phyloP scores from a whole-genome alignment of 2,888 invertebrate genomes.

The Uropetala carovei region DNA sequence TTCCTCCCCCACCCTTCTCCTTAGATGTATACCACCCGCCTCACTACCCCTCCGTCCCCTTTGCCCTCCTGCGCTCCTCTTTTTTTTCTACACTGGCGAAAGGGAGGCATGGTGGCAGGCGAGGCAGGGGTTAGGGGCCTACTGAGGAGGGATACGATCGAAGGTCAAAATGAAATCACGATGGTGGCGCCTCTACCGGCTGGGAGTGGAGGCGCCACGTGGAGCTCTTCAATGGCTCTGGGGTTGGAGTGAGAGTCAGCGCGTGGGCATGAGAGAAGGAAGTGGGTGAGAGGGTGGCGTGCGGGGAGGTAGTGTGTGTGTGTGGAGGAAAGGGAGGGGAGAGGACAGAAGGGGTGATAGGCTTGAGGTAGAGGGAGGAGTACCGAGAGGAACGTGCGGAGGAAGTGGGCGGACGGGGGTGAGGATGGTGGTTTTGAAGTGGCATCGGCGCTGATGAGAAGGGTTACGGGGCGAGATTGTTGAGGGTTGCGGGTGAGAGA shows the following conservation, averaged over 20 bases:
- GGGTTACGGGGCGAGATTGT: not conserved
- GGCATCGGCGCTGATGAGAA: too few species aligned
- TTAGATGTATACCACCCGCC: not conserved
- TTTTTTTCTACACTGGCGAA: slow-evolving; percentile 17
- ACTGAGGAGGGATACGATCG: slow-evolving; percentile 26
- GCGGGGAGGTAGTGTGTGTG: not conserved
- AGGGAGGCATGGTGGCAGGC: slow-evolving; percentile 18
- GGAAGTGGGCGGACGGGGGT: not conserved
- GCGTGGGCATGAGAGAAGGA: not conserved
- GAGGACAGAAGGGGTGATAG: not conserved
- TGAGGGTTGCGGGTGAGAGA: not conserved
- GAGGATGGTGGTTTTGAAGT: too few species aligned
- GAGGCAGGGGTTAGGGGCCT: not conserved
- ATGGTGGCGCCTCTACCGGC: slow-evolving; percentile 49
- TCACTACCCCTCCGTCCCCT: not conserved
- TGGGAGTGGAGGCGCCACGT: slow-evolving; percentile 47
- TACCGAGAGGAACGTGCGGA: not conserved
- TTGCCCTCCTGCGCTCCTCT: not conserved
- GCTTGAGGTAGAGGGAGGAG: not conserved
- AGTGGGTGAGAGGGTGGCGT: not conserved
- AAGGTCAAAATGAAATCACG: slow-evolving; percentile 60
- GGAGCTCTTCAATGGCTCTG: slow-evolving; percentile 52
- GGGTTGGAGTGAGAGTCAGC: not conserved
- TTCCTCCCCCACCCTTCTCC: not conserved
- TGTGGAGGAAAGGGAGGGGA: not conserved